Evolutionary conservation across 2,113 vertebrate genomes (phyloP).

Genomic region (Myiagra hebetior): DNA sequence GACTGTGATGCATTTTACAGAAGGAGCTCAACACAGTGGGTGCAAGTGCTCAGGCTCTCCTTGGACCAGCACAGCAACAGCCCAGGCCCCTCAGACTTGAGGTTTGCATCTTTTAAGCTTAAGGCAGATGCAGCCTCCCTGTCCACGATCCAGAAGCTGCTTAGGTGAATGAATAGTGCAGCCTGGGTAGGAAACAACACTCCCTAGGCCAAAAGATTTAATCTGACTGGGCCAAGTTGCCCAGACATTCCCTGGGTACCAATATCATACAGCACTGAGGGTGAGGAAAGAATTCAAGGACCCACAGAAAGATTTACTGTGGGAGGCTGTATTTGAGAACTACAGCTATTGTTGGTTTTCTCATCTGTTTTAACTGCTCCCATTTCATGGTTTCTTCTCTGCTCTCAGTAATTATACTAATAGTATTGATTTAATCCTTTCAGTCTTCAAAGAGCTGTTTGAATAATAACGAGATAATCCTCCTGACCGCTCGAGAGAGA

Average conservation of each 20-base stretch:
- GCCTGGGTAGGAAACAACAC: neutral
- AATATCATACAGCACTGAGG: neutral
- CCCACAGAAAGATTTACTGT: accelerated
- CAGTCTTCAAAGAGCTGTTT: neutral
- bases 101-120: neutral
- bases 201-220: neutral
- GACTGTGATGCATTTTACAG: neutral
- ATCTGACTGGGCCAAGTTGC: neutral
- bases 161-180: accelerated
- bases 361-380: neutral
- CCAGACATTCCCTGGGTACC: neutral
- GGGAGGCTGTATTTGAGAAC: neutral
- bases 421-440: neutral
- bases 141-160: neutral
- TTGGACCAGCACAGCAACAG: neutral
- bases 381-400: neutral
- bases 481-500: neutral
- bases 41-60: neutral
- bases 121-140: neutral
- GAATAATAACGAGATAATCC: neutral
- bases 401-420: neutral
- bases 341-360: neutral
- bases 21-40: neutral
- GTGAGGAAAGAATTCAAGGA: neutral
- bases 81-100: neutral